Percentiles rank a stretch among this genome's conserved stretches.
Evolutionary conservation across 2,113 vertebrate species (phyloP).

Genomic region (Podocnemis expansa): DNA sequence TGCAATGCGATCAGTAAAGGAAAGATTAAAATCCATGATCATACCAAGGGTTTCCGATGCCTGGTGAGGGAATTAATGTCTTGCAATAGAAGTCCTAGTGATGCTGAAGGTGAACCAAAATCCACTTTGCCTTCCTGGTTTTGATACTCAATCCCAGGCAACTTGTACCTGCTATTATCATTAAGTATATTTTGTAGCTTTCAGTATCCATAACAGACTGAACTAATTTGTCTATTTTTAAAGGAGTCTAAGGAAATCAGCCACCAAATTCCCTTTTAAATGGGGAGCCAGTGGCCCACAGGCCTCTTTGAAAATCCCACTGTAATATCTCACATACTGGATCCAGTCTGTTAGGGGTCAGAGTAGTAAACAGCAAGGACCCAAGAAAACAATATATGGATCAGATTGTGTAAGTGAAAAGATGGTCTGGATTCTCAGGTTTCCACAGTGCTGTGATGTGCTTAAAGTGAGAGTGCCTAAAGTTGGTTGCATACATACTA

Average conservation of each 20-base stretch:
- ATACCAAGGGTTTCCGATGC: not conserved
- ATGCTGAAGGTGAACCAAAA: not conserved
- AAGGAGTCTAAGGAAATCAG: not conserved
- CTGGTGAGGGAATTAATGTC: not conserved
- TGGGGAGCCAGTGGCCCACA: not conserved
- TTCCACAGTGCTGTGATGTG: not conserved
- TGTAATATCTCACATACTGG: not conserved
- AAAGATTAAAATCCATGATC: not conserved
- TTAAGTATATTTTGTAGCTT: not conserved
- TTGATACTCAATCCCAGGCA: not conserved
- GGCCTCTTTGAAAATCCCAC: not conserved
- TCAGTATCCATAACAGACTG: not conserved
- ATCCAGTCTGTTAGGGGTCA: not conserved
- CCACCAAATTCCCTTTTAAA: not conserved
- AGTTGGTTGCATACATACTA: not conserved
- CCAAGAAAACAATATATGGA: not conserved
- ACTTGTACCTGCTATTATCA: not conserved
- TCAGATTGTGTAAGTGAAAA: not conserved
- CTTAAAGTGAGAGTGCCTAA: not conserved
- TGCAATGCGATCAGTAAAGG: not conserved
- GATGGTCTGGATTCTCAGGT: rapidly evolving
- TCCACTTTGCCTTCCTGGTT: not conserved
- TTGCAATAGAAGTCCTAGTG: not conserved
- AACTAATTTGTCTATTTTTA: not conserved
- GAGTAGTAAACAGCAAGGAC: not conserved